Evolutionary conservation across 2,113 vertebrate species (phyloP).

Genomic region (Pollimyrus isidori): DNA sequence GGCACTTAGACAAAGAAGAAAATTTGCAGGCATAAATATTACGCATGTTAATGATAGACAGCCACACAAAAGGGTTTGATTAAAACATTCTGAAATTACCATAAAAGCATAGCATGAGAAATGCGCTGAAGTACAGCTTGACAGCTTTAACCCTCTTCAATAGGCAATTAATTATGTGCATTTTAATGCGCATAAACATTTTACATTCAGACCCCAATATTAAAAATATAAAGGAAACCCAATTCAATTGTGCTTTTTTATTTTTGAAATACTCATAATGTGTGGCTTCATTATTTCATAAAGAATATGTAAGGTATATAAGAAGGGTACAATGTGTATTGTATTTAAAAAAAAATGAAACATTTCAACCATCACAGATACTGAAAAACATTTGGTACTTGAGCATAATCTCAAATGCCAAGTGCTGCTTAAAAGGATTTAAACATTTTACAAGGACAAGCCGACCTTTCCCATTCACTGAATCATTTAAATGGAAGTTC

Average conservation of each 20-base stretch:
- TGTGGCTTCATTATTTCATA: background rate
- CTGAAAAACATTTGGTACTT: background rate
- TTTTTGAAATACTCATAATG: background rate
- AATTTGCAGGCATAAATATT: background rate
- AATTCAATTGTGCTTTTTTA: background rate
- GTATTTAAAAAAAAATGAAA: background rate
- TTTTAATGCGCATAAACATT: background rate
- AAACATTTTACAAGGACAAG: background rate
- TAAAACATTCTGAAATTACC: background rate
- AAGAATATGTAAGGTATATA: background rate
- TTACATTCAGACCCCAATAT: background rate
- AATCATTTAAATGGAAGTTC: conserved; percentile 3
- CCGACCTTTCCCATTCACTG: background rate
- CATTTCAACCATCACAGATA: background rate
- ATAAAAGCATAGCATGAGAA: background rate
- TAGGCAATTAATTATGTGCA: background rate
- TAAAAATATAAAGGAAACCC: background rate
- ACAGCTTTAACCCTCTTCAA: background rate
- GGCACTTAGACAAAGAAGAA: background rate
- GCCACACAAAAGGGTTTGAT: background rate
- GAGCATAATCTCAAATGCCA: background rate
- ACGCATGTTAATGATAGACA: background rate
- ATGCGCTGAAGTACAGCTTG: background rate
- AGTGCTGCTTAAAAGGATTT: background rate
- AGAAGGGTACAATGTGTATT: background rate